Evolutionary conservation across 2,888 invertebrate genomes (phyloP).

Genomic region (Melinaea marsaeus): DNA sequence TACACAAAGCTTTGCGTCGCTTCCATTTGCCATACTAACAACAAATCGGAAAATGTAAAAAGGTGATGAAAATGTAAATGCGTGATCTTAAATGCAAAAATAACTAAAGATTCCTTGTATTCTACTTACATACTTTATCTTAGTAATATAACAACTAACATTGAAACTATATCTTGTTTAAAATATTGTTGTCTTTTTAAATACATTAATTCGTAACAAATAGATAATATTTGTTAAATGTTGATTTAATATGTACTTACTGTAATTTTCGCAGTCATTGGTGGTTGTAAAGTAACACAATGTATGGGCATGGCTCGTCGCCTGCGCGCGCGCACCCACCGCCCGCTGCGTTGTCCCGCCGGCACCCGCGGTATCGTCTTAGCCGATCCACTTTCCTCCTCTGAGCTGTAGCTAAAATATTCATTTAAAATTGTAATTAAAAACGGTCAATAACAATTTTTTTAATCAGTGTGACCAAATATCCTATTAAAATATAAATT

Average conservation of each 20-base stretch:
- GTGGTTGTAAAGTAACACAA: slow-evolving; percentile 59
- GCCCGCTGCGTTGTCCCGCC: slow-evolving; percentile 38
- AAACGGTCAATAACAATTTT: too few species aligned
- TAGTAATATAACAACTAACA: background rate
- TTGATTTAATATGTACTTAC: slow-evolving; percentile 9
- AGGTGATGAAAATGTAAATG: slow-evolving; percentile 8
- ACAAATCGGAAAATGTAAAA: slow-evolving; percentile 7
- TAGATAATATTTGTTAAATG: background rate
- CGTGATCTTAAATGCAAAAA: slow-evolving; percentile 6
- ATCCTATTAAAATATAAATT: too few species aligned
- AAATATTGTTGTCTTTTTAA: too few species aligned
- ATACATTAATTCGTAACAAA: background rate
- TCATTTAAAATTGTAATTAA: background rate
- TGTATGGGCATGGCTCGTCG: slow-evolving; percentile 57
- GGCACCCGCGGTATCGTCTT: slow-evolving; percentile 33
- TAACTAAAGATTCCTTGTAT: background rate
- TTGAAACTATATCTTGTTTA: too few species aligned
- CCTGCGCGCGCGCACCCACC: slow-evolving; percentile 42
- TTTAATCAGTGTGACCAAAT: too few species aligned
- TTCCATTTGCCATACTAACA: slow-evolving; percentile 7
- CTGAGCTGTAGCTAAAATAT: slow-evolving; percentile 49
- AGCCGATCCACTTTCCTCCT: slow-evolving; percentile 53
- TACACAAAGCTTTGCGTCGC: slow-evolving; percentile 7
- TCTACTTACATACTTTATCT: slow-evolving; percentile 3
- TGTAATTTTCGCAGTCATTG: slow-evolving; percentile 44